These are phyloP conservation scores for Unio delphinus DNA, from an alignment of 2,888 invertebrate species.

Conservation along the genomic window DNA sequence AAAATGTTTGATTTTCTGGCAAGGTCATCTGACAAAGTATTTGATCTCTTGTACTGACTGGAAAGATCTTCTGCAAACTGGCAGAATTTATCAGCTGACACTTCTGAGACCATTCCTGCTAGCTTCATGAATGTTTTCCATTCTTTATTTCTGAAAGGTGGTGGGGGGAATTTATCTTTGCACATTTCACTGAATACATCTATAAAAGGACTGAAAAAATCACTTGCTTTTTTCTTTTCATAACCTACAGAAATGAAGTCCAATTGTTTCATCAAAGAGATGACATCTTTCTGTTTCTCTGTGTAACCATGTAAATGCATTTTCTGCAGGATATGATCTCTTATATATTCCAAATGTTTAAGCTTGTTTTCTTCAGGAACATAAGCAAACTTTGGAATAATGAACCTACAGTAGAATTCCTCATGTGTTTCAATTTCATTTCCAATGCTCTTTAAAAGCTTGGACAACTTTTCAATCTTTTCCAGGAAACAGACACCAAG, in stretches of 20 bases:
- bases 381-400: background rate
- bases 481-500: too few species aligned
- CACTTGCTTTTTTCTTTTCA: too few species aligned
- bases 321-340: too few species aligned
- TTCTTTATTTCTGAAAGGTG: background rate
- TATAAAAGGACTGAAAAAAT: too few species aligned
- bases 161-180: conserved; percentile 7
- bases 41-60: background rate
- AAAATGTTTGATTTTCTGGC: conserved; percentile 7
- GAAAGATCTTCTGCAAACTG: conserved; percentile 6
- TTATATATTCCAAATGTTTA: background rate
- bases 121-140: conserved; percentile 13
- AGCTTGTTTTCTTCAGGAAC: background rate
- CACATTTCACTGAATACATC: too few species aligned
- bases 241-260: too few species aligned
- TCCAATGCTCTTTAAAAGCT: too few species aligned
- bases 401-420: background rate
- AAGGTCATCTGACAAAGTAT: conserved; percentile 2
- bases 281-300: too few species aligned
- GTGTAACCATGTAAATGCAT: too few species aligned
- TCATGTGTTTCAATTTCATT: background rate
- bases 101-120: conserved; percentile 9
- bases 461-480: too few species aligned
- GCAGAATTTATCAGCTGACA: conserved; percentile 5
- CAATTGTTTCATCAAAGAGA: too few species aligned